Evolutionary conservation across 1,140 invertebrate species (phyloP), one percentile per base, ranked within the genome.

Genomic region (Lucilia cuprina): DNA sequence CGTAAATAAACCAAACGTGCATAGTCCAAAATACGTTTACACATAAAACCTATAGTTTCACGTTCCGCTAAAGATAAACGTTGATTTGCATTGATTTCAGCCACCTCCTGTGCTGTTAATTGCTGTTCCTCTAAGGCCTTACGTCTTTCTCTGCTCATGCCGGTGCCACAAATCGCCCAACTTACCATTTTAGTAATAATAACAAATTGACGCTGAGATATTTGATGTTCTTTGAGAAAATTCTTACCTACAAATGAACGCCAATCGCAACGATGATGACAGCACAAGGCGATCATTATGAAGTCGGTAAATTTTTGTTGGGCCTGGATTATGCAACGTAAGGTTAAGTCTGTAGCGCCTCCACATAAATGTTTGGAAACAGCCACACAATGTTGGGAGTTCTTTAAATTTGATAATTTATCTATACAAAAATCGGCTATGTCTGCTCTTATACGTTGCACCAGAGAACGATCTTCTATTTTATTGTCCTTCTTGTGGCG

Each of bases 301-400:
- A 96, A 96, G 75, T 89, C 86, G 4, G 94, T 91, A 7, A 14
- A 34, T 1, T 55, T 21, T n/a, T 60, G 35, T 3, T 13, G 2
- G 9, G 47, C 47, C 55, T 87, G 83, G 9, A 83, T 85, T 10
- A 87, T 86, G 90, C 96, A 97, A 74, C 94, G 93, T 82, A 96
- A 87, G 5, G 95, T 94, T 70, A 95, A 92, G 92, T 96, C 95
- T 85, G 96, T 97, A 49, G 96, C 96, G 21, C 92, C 94, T 2
- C 97, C 96, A 90, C 96, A 98, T 19, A 98, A 92, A 92, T 98
- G 97, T 92, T 98, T 98, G 0, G 96, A 95, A 41, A 97, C 90
- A 1, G 94, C 96, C 70, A 97, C 94, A 74, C 95, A 92, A 65
- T 89, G 86, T 17, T 89, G 70, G 49, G 89, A 91, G 49, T 91